Conservation (phyloP, 2,113 vertebrate species). For the Todiramphus saurophagus region DNA sequence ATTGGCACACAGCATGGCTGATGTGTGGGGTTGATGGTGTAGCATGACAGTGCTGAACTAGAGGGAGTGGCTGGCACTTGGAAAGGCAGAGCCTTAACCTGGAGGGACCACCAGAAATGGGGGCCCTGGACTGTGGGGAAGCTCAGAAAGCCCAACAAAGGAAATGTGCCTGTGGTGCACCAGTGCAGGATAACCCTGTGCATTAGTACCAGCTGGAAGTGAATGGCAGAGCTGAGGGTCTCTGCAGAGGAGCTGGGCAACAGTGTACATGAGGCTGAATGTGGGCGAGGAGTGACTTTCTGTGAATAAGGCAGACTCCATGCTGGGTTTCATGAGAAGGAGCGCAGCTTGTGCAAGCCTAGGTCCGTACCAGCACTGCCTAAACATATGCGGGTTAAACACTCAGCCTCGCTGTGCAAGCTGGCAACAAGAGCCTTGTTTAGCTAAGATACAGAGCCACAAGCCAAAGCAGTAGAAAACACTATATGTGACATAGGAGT, state of each 20-base stretch:
- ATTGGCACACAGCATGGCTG: fast-evolving
- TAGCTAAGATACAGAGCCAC: not conserved
- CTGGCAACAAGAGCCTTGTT: fast-evolving
- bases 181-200: not conserved
- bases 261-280: fast-evolving
- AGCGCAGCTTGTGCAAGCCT: not conserved
- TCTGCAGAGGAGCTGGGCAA: not conserved
- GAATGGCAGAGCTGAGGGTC: not conserved
- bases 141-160: not conserved
- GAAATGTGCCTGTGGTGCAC: fast-evolving
- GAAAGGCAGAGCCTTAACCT: not conserved
- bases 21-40: not conserved
- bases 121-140: not conserved
- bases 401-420: not conserved
- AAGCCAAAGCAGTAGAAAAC: not conserved
- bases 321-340: not conserved
- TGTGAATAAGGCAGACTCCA: fast-evolving
- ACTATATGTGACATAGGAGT: not conserved
- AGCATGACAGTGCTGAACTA: fast-evolving
- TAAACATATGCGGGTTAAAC: not conserved
- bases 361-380: not conserved
- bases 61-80: not conserved
- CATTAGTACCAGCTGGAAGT: not conserved
- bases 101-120: not conserved
- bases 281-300: not conserved